Evolutionary conservation across 2,888 invertebrate species (phyloP), one percentile per base, ranked within the genome.

Genomic region (Koerneria pararmatus): DNA sequence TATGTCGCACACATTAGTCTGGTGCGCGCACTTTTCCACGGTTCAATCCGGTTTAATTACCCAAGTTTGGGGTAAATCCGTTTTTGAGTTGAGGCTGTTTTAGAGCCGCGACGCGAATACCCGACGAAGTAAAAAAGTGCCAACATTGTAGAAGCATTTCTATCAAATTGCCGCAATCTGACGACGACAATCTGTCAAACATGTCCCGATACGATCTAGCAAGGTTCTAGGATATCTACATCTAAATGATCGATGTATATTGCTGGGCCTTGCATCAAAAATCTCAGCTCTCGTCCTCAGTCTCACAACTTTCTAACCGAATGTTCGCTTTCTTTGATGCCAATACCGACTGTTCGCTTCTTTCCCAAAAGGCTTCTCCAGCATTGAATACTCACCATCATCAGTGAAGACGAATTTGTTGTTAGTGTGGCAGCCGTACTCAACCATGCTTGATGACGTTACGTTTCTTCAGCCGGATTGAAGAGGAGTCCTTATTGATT

Each of bases 371-470:
- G n/a, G n/a, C n/a, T n/a, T n/a, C n/a, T n/a, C n/a, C n/a, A n/a
- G n/a, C n/a, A n/a, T n/a, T n/a, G n/a, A 70, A 57, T 31, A 72
- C 69, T 70, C 48, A 78, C 78, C 78, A 64, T 77, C 78, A 68
- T 79, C 80, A 57, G 69, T 68, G 65, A 73, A 73, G 67, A 71
- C 74, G 73, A 78, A 80, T 71, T 78, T 79, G 74, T 80, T 80
- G 70, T 77, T 72, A 29, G 74, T 71, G 63, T 72, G 70, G 64
- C 71, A 69, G 61, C 80, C 79, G 78, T 80, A 80, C 69, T 77
- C 77, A 46, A 70, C 63, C 69, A 69, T 72, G 59, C 41, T 68
- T 68, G 68, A 49, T 32, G 31, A 27, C 19, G n/a, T n/a, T n/a
- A n/a, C n/a, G n/a, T n/a, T n/a, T n/a, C n/a, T n/a, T n/a, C n/a